Evolutionary conservation across 2,888 invertebrate species (phyloP).

Genomic region (Microplitis manilae): DNA sequence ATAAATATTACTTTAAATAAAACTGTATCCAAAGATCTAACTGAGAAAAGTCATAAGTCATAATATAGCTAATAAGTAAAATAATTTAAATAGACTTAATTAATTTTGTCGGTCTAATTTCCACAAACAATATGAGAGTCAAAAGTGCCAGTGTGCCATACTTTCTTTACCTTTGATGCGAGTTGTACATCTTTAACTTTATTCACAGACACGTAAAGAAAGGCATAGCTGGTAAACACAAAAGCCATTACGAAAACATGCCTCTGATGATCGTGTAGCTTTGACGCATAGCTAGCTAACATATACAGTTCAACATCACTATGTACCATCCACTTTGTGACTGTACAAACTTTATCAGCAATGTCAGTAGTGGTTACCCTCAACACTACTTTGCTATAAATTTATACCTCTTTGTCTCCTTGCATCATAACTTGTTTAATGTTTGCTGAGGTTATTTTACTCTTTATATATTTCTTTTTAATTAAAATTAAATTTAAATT

Average conservation of each 20-base stretch:
- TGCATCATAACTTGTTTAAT: neutral
- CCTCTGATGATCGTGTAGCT: slow-evolving; percentile 4
- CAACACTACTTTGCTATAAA: slow-evolving; percentile 3
- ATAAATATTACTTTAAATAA: too few relatives aligned
- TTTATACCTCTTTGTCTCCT: slow-evolving; percentile 7
- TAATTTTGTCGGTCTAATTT: too few relatives aligned
- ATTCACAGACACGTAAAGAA: neutral
- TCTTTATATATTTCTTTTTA: neutral
- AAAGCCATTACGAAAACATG: neutral
- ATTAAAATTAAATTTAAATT: neutral
- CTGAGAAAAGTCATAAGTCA: too few relatives aligned
- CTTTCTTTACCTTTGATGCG: neutral
- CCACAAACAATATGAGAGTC: too few relatives aligned
- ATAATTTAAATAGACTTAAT: too few relatives aligned
- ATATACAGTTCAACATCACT: neutral
- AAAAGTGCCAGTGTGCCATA: too few relatives aligned
- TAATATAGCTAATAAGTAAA: too few relatives aligned
- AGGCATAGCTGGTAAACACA: neutral
- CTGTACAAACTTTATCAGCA: slow-evolving; percentile 11
- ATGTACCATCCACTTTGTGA: slow-evolving; percentile 1
- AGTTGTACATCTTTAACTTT: neutral
- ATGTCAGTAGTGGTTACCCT: neutral
- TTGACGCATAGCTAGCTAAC: slow-evolving; percentile 3
- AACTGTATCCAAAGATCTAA: too few relatives aligned
- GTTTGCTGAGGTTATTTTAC: neutral